Base-by-base conservation (phyloP, 2,888 invertebrate genomes). In the Lasioglossum leucozonium region DNA sequence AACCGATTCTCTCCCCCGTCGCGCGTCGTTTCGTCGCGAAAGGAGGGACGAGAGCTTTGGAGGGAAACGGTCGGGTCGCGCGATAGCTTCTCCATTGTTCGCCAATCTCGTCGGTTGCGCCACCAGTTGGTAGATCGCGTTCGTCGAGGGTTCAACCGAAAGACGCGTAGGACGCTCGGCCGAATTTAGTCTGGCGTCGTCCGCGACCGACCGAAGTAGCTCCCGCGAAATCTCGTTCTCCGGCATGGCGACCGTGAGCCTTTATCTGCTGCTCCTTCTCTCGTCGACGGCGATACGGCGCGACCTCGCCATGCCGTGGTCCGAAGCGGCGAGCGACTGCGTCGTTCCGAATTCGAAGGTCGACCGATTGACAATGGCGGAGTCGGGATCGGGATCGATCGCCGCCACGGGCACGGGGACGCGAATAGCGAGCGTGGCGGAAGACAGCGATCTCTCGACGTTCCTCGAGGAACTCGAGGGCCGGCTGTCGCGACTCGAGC, bases 401-500 rank as follows among this genome's bases (percentile, higher is more conserved):
- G 0, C 44, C 16, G 4, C n/a, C n/a, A n/a, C n/a, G n/a, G n/a
- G n/a, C n/a, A n/a, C 55, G n/a, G 37, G 11, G 1, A n/a, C n/a
- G 40, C 37, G 65, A 6, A 18, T 22, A 11, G 22, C 30, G 0
- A 16, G 22, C 4, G 65, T 37, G 34, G 8, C 0, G 51, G 74
- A 72, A 16, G 26, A 26, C 18, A 6, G 40, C 62, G 30, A 5
- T 71, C 73, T 72, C 22, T 26, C 76, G 44, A 26, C 44, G 22
- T 58, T 85, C 8, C 65, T 89, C 37, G 93, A 93, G 80, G 93
- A 93, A n/a, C 87, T 94, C 44, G 93, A 94, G 86, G 89, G 87
- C 30, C 89, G 94, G 47, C 78, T 95, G 13, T 94, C 94, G 4
- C 92, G 93, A 88, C 93, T 97, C 72, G 97, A 97, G 87, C 95